Base-by-base conservation (phyloP, 1,140 invertebrate species). In the Drosophila cardini region DNA sequence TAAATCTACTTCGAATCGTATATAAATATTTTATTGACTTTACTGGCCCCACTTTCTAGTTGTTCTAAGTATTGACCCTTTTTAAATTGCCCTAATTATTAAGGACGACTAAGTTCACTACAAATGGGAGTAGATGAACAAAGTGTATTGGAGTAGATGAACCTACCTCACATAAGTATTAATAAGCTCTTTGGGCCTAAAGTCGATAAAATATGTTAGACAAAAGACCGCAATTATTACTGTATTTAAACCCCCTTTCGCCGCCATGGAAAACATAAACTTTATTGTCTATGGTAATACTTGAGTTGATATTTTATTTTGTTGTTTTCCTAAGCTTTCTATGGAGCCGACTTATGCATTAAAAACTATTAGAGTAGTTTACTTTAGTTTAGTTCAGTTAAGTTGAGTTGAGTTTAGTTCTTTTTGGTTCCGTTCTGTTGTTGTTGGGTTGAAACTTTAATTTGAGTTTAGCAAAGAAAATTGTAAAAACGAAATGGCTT, bases 281-380 rank as follows among this genome's bases (percentile, higher is more conserved):
- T 56, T 34, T 48, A 50, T 72, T 68, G 48, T 42, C 40, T 21
- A 11, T 10, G 18, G 32, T 53, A n/a, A n/a, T n/a, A 46, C 9
- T 71, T 62, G 42, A 60, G 72, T 57, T 67, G 38, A 34, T 26
- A 68, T 72, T 69, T 63, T 56, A 77, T 77, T 85, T 52, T 46
- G 18, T 46, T 73, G 45, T 56, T 18, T 67, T 42, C 42, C 64
- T 72, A 30, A 21, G 13, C 61, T 63, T 50, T 61, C 48, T 62
- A 50, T 34, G 67, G 6, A 61, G 30, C 68, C 48, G 72, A 76
- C 71, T 81, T 81, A 68, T 56, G 53, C 45, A 48, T 80, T 72
- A 72, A 72, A 78, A 87, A 87, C 84, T 84, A 84, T 89, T 84
- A 72, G 76, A 75, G 73, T 78, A 67, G 60, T 78, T 87, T 67